A percentile compares a stretch with the other conserved stretches of the same genome.
Evolutionary conservation across 1,140 invertebrate species (phyloP).

Genomic region (Temnothorax curvispinosus): DNA sequence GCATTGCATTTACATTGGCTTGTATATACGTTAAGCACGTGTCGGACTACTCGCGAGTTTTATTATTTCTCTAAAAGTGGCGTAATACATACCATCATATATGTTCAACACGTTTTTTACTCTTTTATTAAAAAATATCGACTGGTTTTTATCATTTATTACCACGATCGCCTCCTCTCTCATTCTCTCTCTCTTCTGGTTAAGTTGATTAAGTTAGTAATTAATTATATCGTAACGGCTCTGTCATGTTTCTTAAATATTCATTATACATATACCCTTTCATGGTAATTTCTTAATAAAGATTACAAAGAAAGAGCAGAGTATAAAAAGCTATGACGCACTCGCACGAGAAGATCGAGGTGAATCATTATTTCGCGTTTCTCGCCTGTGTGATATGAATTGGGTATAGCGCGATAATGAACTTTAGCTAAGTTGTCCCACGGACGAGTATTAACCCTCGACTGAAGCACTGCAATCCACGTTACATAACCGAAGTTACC

Average conservation of each 20-base stretch:
- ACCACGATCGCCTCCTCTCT: neutral
- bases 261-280: neutral
- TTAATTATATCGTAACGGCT: too few species aligned
- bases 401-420: constrained; percentile 42
- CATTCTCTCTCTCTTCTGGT: neutral
- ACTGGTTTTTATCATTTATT: neutral
- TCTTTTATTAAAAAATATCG: neutral
- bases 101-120: neutral
- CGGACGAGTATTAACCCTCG: constrained; percentile 44
- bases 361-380: constrained; percentile 10
- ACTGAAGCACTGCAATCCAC: constrained; percentile 44
- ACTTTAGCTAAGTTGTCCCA: constrained; percentile 38
- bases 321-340: neutral
- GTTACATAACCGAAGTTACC: constrained; percentile 49
- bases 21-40: neutral
- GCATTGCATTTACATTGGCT: neutral
- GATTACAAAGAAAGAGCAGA: neutral
- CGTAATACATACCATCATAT: neutral
- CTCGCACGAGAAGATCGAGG: neutral
- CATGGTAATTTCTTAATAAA: neutral
- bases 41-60: neutral
- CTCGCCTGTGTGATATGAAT: constrained; percentile 23
- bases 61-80: neutral
- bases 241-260: neutral
- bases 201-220: neutral